These are phyloP conservation scores for Cremastinae sp. DNA, from an alignment of 2,888 invertebrate species.

Conservation along the genomic window DNA sequence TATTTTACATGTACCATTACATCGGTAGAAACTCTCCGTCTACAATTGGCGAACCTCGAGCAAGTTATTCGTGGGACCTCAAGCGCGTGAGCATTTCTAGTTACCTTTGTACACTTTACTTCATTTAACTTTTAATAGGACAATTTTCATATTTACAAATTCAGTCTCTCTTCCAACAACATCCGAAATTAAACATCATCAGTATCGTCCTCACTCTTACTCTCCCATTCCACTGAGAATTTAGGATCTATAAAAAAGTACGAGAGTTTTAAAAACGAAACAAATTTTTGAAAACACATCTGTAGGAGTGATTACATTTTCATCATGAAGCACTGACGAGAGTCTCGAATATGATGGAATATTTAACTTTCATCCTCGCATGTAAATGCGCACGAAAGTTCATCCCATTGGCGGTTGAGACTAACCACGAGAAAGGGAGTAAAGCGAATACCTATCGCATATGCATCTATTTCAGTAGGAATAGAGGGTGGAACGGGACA, in stretches of 20 bases:
- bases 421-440: slow-evolving; percentile 24
- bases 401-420: slow-evolving; percentile 21
- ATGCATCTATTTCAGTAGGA: neutral
- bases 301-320: too few relatives aligned
- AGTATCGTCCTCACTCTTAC: too few relatives aligned
- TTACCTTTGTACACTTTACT: slow-evolving; percentile 5
- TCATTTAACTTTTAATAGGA: slow-evolving; percentile 17
- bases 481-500: neutral
- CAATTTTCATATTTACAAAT: slow-evolving; percentile 15
- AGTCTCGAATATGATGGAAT: neutral
- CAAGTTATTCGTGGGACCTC: slow-evolving; percentile 32
- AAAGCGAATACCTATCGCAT: slow-evolving; percentile 6
- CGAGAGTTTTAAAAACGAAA: neutral
- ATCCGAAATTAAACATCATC: too few relatives aligned
- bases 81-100: slow-evolving; percentile 10
- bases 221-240: too few relatives aligned
- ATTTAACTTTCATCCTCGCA: slow-evolving; percentile 18
- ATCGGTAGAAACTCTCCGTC: slow-evolving; percentile 41
- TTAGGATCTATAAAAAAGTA: too few relatives aligned
- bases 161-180: neutral
- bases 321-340: neutral
- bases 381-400: slow-evolving; percentile 23
- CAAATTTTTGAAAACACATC: neutral
- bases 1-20: slow-evolving; percentile 36
- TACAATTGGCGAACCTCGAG: slow-evolving; percentile 48